A percentile compares a stretch with the other conserved stretches of the same genome.
Evolutionary conservation across 2,797 vertebrate species (phyloP).

Genomic region (Chelmon rostratus): DNA sequence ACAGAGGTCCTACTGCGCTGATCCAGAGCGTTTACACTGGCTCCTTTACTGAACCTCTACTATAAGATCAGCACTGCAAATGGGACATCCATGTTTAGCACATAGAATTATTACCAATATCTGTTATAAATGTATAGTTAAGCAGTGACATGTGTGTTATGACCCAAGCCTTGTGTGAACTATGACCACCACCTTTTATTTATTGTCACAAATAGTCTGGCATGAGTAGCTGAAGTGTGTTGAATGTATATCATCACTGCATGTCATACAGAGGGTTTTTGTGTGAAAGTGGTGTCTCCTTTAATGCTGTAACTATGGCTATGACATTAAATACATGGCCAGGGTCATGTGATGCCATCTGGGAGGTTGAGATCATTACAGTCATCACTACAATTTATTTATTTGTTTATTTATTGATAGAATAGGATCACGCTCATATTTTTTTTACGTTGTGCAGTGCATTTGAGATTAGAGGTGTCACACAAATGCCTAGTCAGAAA

Average conservation of each 20-base stretch:
- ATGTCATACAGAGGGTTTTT: constrained; percentile 3
- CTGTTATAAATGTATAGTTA: neutral
- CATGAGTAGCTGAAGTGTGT: constrained; percentile 3
- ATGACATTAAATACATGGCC: too few species aligned
- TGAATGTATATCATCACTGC: constrained; percentile 1
- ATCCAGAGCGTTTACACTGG: neutral
- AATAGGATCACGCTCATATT: too few species aligned
- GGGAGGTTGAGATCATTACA: too few species aligned
- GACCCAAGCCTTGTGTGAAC: neutral
- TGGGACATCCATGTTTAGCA: constrained; percentile 4
- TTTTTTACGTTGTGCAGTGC: too few species aligned
- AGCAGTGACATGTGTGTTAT: neutral
- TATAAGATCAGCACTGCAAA: neutral
- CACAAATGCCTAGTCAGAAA: too few species aligned
- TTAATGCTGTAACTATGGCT: constrained; percentile 12
- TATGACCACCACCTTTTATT: constrained; percentile 8
- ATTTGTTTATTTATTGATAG: too few species aligned
- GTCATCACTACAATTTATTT: too few species aligned
- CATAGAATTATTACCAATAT: neutral
- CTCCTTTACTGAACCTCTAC: neutral
- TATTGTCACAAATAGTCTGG: neutral
- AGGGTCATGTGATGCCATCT: too few species aligned
- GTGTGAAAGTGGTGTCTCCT: constrained; percentile 11
- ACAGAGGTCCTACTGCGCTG: neutral
- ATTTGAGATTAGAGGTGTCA: too few species aligned